Evolutionary conservation across 37 sponge, comb jelly and placozoan genomes (phyloP).

Genomic region (Corticium candelabrum): DNA sequence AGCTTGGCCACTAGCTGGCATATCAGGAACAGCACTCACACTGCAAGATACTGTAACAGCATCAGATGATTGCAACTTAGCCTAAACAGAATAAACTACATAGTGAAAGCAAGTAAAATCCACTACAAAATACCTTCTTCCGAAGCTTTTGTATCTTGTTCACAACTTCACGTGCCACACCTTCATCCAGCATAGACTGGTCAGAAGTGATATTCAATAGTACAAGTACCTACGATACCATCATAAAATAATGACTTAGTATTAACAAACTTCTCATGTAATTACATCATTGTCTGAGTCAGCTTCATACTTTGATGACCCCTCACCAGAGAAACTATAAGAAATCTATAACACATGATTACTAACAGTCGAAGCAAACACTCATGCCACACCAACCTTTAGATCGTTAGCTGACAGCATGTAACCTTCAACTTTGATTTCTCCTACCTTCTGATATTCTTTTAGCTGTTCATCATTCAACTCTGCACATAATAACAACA

Average conservation of each 20-base stretch:
- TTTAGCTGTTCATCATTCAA: conserved; percentile 50
- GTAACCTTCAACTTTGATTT: conserved; percentile 53
- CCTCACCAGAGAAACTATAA: not conserved
- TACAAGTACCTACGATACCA: conserved; percentile 49
- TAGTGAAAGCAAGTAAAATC: not conserved
- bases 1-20: not conserved
- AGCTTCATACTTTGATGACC: conserved; percentile 14
- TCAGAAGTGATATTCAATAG: conserved; percentile 72
- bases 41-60: conserved; percentile 45
- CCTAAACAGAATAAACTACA: conserved; percentile 23
- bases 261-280: not conserved
- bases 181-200: conserved; percentile 85
- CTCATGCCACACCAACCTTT: not conserved
- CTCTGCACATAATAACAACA: not conserved
- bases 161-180: conserved; percentile 81
- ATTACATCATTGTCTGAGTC: conserved; percentile 23
- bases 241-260: not conserved
- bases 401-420: conserved; percentile 22
- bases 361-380: not conserved
- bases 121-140: conserved; percentile 35
- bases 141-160: conserved; percentile 94
- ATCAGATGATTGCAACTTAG: conserved; percentile 56
- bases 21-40: too few relatives aligned
- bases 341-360: not conserved
- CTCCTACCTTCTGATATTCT: conserved; percentile 48